phyloP scores from a whole-genome alignment of 1,140 invertebrate species.

The Zaprionus tsacasi region DNA sequence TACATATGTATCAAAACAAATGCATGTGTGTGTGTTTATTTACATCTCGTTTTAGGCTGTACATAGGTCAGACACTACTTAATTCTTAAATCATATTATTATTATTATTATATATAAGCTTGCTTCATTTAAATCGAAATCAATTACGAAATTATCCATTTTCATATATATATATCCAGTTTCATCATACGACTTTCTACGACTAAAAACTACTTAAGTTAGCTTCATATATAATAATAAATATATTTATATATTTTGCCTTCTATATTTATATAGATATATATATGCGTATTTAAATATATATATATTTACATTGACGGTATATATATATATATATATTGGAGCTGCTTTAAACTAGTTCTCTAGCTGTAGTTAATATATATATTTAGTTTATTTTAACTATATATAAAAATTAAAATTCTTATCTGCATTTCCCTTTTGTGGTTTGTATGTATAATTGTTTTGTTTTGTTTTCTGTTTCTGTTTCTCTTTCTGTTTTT shows the following conservation, averaged over 20 bases:
- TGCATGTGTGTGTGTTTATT: constrained; percentile 43
- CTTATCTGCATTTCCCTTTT: constrained; percentile 9
- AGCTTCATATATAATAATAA: constrained; percentile 25
- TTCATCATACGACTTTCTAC: constrained; percentile 9
- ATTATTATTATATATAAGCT: constrained; percentile 12
- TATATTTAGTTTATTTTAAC: constrained; percentile 33
- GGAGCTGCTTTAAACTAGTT: constrained; percentile 28
- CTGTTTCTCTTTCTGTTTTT: no score
- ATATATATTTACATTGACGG: constrained; percentile 28
- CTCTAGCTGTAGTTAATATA: constrained; percentile 27
- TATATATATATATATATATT: constrained; percentile 10
- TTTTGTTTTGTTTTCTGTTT: constrained; percentile 1
- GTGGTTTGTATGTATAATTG: constrained; percentile 9
- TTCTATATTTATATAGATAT: constrained; percentile 25
- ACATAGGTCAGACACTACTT: constrained; percentile 49
- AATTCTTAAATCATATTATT: constrained; percentile 5
- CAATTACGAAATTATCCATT: constrained; percentile 7
- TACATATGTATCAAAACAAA: constrained; percentile 49
- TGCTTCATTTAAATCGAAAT: constrained; percentile 7
- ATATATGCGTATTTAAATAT: constrained; percentile 17
- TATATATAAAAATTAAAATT: constrained; percentile 34
- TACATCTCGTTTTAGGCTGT: constrained; percentile 42
- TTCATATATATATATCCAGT: neutral
- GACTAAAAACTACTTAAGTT: constrained; percentile 30
- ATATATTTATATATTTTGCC: constrained; percentile 20